Evolutionary conservation across 2,888 invertebrate genomes (phyloP), one percentile per base, ranked within the genome.

Genomic region (Agrochola lota): DNA sequence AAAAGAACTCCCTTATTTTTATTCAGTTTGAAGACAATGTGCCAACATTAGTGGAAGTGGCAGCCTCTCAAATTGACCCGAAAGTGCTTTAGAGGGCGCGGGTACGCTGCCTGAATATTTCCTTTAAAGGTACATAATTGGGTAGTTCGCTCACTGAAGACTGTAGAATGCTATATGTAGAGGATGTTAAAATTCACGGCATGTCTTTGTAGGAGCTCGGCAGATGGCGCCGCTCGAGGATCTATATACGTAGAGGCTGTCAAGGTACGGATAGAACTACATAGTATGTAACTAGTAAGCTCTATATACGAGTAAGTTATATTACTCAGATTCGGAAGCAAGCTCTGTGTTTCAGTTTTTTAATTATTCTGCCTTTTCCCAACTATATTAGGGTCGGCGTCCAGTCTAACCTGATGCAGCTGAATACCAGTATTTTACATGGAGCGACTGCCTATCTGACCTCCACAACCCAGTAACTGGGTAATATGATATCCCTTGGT

Each of bases 101-200:
- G 43, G n/a, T 43, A 81, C 74, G 74, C 55, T 59, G 40, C 46
- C 71, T 40, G 74, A 85, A 85, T 85, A 74, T 60, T 30, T 74
- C 55, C 71, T 68, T 68, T 46, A 71, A 35, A 49, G n/a, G 59
- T 40, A 73, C 62, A 68, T 68, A 80, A 81, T 72, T 84, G 84
- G 70, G 59, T 59, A 71, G 74, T 74, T 60, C 71, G 30, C 59
- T 46, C 40, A 2, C 71, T 49, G 55, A 57, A n/a, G 3, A 23
- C 40, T 57, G 49, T 30, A 7, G 46, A 55, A 17, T 30, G 20
- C 23, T 35, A 23, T 26, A 26, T 46, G 43, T 46, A 30, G n/a
- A 26, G 62, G 6, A 46, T 57, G 40, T 68, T 74, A 60, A 60
- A 12, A 68, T 85, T 63, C 67, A 26, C 30, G n/a, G 30, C 80